phyloP scores from a whole-genome alignment of 2,888 invertebrate species.

The Tethea ocularis region DNA sequence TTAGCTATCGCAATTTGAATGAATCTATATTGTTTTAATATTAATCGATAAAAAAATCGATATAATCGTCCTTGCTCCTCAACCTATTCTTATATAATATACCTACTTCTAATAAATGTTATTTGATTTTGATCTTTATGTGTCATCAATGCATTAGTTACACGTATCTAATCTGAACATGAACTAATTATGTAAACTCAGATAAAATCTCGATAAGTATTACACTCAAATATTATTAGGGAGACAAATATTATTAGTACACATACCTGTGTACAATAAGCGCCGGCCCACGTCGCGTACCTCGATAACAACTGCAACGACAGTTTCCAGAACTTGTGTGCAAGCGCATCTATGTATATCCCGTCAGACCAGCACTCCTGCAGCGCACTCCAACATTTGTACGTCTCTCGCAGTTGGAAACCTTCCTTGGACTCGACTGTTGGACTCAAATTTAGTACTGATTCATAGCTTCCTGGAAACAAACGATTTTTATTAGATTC shows the following conservation, averaged over 20 bases:
- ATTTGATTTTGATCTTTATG: too few relatives aligned
- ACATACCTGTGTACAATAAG: constrained; percentile 69
- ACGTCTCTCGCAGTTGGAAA: constrained; percentile 76
- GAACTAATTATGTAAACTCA: too few relatives aligned
- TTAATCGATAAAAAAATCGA: too few relatives aligned
- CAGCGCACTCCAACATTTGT: constrained; percentile 75
- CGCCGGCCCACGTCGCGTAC: constrained; percentile 88
- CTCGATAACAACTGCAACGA: constrained; percentile 92
- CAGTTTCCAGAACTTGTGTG: constrained; percentile 94
- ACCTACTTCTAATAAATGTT: too few relatives aligned
- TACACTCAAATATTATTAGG: too few relatives aligned
- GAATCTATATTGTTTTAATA: too few relatives aligned
- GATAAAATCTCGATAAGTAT: too few relatives aligned
- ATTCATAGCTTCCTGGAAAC: constrained; percentile 70
- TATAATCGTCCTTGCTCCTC: too few relatives aligned
- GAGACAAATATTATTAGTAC: not conserved
- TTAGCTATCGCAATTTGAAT: too few relatives aligned
- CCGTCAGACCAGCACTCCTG: constrained; percentile 90
- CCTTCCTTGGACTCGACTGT: constrained; percentile 57
- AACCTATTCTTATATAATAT: too few relatives aligned
- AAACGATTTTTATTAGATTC: constrained; percentile 28
- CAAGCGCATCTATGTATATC: constrained; percentile 90
- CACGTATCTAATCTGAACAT: too few relatives aligned
- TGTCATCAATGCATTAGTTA: too few relatives aligned
- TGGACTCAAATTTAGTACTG: constrained; percentile 58